Evolutionary conservation across 2,797 vertebrate species (phyloP).

Genomic region (Molothrus ater): DNA sequence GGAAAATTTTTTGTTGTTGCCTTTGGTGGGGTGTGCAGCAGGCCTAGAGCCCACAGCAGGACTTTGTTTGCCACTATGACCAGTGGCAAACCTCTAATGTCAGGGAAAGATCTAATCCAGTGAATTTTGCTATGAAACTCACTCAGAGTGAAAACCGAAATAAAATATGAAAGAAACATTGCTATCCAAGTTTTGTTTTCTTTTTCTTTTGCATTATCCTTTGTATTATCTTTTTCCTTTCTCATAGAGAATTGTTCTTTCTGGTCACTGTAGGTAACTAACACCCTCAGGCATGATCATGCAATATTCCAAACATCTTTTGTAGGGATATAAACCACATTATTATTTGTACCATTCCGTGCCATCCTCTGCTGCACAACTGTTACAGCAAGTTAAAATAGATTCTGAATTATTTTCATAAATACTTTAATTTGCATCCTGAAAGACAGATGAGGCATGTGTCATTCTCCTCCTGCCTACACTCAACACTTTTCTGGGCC

Average conservation of each 20-base stretch:
- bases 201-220: not conserved
- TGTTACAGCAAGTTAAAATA: not conserved
- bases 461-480: not conserved
- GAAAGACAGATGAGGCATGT: not conserved
- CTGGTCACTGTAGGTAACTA: constrained; percentile 62
- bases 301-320: constrained; percentile 27
- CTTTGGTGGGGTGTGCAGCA: constrained; percentile 19
- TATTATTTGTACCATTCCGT: not conserved
- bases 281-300: constrained; percentile 39
- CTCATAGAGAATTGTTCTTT: constrained; percentile 60
- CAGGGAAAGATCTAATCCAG: not conserved
- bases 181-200: not conserved
- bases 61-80: not conserved
- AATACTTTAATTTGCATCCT: not conserved
- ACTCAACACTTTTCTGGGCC: not conserved
- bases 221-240: constrained; percentile 60
- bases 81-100: not conserved
- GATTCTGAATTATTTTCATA: not conserved
- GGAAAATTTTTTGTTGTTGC: not conserved
- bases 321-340: not conserved
- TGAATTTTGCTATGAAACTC: not conserved
- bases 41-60: not conserved
- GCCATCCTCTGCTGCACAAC: not conserved
- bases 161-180: not conserved
- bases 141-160: not conserved